Evolutionary conservation across 2,113 vertebrate species (phyloP), one percentile per base, ranked within the genome.

Genomic region (Burhinus bistriatus): DNA sequence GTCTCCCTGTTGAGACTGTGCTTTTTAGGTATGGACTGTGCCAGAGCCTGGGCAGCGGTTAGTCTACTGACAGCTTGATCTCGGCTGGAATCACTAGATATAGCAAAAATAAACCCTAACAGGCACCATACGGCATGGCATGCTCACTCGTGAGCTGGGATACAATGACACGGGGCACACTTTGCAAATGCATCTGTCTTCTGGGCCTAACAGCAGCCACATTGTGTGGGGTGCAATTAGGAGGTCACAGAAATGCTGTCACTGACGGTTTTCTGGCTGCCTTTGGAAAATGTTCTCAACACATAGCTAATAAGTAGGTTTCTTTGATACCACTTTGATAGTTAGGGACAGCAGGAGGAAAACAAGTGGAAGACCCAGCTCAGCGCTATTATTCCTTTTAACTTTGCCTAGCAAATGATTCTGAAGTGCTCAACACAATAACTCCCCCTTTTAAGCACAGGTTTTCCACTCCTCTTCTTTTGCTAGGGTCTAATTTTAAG

Each of bases 361-460:
- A 96, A 94, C 84, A 95, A 95, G 90, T 15, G 20, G 87, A 91
- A 87, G 91, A 95, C 62, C 52, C 29, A 93, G 82, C 73, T 90
- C 21, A 3, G 59, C 6, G 64, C 69, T 94, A 95, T 96, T 96
- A 95, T 92, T 94, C 94, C 90, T 93, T 96, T 96, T 93, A 80
- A 92, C 95, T 97, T 95, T 93, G 92, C 93, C 78, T 92, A 95
- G 93, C 94, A 97, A 97, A 97, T 97, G 66, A 96, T 96, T 95
- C 65, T 91, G 83, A 94, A 96, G 73, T 87, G 90, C 86, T 89
- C 83, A 83, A 87, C 82, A 92, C 90, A 95, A 94, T 93, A 90
- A 87, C 89, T 91, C 68, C 51, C 89, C 78, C 95, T 96, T 97
- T 97, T 95, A 96, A 96, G 93, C 96, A 90, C 11, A 91, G 95